phyloP scores from a whole-genome alignment of 37 sponge, comb jelly and placozoan genomes.

The Agelas oroides region DNA sequence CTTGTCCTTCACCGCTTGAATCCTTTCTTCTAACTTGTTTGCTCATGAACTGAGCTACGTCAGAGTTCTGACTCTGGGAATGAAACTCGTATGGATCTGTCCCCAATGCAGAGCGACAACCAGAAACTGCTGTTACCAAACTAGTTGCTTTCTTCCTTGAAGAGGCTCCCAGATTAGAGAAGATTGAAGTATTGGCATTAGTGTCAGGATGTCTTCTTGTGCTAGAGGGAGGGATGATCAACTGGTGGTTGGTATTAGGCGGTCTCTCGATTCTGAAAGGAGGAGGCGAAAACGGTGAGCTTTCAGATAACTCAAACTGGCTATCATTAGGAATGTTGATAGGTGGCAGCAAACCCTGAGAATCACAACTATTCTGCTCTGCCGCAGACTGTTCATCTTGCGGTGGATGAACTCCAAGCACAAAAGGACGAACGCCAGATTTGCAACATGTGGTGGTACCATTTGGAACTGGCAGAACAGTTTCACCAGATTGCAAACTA shows the following conservation, averaged over 20 bases:
- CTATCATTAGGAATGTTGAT: constrained; percentile 21
- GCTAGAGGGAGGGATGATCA: neutral
- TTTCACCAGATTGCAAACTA: no score
- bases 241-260: neutral
- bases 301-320: constrained; percentile 29
- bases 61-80: neutral
- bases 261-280: neutral
- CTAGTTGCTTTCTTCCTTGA: neutral
- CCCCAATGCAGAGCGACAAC: neutral
- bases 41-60: no score
- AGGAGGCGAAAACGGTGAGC: neutral
- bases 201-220: no score
- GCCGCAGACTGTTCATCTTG: no score
- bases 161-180: neutral
- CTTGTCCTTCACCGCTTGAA: no score
- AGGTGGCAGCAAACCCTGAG: neutral
- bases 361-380: neutral
- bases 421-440: no score
- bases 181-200: neutral
- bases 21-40: no score
- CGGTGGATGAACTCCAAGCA: no score
- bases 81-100: neutral
- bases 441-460: no score
- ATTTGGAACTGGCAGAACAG: no score
- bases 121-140: neutral